Conservation (phyloP, 2,797 vertebrate genomes). For the Uromys caudimaculatus region DNA sequence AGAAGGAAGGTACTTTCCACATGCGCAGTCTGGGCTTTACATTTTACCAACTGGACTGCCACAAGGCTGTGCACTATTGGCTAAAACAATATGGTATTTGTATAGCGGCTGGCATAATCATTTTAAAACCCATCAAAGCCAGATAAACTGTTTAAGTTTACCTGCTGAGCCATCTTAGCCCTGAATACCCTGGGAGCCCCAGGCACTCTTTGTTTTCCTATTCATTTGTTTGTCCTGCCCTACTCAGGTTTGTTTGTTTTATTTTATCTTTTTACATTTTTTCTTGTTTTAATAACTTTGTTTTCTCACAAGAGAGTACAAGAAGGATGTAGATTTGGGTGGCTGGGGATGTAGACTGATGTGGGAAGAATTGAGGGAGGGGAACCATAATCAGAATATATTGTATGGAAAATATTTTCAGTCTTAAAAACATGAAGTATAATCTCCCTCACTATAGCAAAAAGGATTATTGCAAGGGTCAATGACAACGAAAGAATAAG, state of each 20-base stretch:
- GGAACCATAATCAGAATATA: background rate
- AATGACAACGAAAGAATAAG: background rate
- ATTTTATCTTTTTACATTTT: background rate
- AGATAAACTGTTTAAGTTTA: background rate
- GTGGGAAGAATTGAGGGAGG: background rate
- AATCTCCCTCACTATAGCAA: background rate
- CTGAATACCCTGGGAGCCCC: background rate
- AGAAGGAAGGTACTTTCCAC: background rate
- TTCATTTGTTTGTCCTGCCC: too few species aligned
- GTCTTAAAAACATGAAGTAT: background rate
- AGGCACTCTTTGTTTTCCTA: background rate
- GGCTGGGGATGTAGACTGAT: too few species aligned
- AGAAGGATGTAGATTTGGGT: background rate
- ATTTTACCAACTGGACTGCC: background rate
- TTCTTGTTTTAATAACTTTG: background rate
- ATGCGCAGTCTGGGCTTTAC: background rate
- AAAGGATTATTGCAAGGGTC: background rate
- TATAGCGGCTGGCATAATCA: background rate
- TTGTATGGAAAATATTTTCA: background rate
- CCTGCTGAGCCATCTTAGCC: background rate
- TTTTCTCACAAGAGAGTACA: background rate
- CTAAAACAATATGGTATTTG: background rate
- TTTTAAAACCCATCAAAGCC: background rate
- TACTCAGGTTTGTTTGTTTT: background rate
- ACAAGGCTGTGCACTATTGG: background rate